Evolutionary conservation across 2,113 vertebrate species (phyloP).

Genomic region (Diadophis punctatus): DNA sequence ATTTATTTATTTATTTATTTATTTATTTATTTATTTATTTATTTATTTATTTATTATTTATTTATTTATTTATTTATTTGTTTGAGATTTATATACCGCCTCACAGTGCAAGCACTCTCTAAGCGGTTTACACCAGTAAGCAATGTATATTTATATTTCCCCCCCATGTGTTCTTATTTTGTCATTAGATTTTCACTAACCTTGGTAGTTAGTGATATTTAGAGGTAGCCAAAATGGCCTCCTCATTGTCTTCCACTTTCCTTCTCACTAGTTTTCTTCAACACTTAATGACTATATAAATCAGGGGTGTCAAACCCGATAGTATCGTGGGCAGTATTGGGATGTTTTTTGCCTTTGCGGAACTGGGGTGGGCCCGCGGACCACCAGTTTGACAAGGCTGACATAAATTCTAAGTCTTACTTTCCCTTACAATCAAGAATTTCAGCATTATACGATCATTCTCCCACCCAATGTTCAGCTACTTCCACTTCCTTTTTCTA

Average conservation of each 20-base stretch:
- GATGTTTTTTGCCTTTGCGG: too few species aligned
- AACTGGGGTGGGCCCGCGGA: too few species aligned
- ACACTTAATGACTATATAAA: background rate
- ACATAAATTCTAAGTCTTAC: background rate
- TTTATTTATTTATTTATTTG: too few species aligned
- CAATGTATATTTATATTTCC: too few species aligned
- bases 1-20: too few species aligned
- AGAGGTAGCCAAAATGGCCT: background rate
- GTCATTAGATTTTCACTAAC: background rate
- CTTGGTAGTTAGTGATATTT: too few species aligned
- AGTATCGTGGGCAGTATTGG: accelerated
- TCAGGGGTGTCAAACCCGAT: background rate
- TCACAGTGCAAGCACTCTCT: too few species aligned
- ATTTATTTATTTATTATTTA: too few species aligned
- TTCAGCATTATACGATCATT: background rate
- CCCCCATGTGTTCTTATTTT: background rate
- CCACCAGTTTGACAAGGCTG: too few species aligned
- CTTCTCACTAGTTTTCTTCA: background rate
- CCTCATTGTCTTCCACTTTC: background rate
- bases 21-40: too few species aligned
- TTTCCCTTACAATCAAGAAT: background rate
- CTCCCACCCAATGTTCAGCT: background rate
- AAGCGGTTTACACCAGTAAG: too few species aligned
- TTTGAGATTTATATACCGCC: too few species aligned
- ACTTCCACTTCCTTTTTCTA: background rate